phyloP scores from a whole-genome alignment of 2,113 vertebrate species.

The Otolemur garnettii region DNA sequence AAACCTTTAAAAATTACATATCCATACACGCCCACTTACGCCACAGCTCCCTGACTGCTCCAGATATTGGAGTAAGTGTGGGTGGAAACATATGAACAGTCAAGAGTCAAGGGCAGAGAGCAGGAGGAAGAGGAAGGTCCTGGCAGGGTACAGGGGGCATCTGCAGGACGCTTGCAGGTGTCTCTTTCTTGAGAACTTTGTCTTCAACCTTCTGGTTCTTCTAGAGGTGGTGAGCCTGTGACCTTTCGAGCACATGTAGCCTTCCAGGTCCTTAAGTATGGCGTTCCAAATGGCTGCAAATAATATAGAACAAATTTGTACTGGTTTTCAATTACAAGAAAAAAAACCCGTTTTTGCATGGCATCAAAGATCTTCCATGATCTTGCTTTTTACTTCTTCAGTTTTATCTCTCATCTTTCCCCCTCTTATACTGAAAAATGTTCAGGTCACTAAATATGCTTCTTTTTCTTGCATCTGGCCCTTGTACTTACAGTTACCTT shows the following conservation, averaged over 20 bases:
- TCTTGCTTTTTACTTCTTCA: not conserved
- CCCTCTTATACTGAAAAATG: not conserved
- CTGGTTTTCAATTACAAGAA: not conserved
- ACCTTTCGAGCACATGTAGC: too few relatives aligned
- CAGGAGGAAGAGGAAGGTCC: not conserved
- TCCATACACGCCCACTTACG: too few relatives aligned
- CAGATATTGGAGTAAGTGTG: not conserved
- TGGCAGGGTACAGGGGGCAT: fast-evolving
- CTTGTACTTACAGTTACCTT: not conserved
- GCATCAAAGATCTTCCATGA: not conserved
- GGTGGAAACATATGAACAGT: not conserved
- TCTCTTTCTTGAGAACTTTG: not conserved
- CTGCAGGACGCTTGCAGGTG: fast-evolving
- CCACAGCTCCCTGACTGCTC: not conserved
- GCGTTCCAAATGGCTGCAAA: too few relatives aligned
- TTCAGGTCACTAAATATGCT: not conserved
- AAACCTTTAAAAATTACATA: not conserved
- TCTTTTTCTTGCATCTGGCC: not conserved
- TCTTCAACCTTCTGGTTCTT: not conserved
- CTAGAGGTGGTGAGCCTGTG: too few relatives aligned
- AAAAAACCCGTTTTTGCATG: not conserved
- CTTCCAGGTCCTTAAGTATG: too few relatives aligned
- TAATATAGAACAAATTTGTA: too few relatives aligned
- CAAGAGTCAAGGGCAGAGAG: not conserved
- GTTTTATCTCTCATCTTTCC: not conserved